Percentiles rank a stretch among this genome's conserved stretches.
Evolutionary conservation across 1,140 invertebrate species (phyloP).

Genomic region (Andricus grossulariae): DNA sequence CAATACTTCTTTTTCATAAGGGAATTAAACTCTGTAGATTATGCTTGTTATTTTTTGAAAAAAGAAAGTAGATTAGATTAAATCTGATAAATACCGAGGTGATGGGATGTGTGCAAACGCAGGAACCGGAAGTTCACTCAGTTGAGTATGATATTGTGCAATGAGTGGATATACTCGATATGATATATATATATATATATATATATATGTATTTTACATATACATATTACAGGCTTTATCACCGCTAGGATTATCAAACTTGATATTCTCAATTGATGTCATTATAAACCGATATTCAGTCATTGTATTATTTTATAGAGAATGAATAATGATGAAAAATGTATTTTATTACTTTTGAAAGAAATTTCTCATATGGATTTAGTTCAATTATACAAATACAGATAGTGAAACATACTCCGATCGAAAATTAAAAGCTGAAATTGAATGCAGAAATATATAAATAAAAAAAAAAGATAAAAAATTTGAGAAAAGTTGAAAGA

Average conservation of each 20-base stretch:
- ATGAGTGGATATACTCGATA: background rate
- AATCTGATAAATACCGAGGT: background rate
- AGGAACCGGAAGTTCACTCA: slow-evolving; percentile 21
- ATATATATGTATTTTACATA: too few species aligned
- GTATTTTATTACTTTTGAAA: too few species aligned
- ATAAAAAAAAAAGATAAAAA: too few species aligned
- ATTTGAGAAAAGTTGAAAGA: too few species aligned
- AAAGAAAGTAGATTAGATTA: slow-evolving; percentile 1
- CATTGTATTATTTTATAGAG: background rate
- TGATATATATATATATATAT: background rate
- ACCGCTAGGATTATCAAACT: background rate
- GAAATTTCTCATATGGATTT: too few species aligned
- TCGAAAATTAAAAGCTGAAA: too few species aligned
- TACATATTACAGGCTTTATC: background rate
- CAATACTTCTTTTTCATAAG: too few species aligned
- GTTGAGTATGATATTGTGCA: slow-evolving; percentile 13
- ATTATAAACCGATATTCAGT: background rate
- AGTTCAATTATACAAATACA: too few species aligned
- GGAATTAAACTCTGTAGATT: too few species aligned
- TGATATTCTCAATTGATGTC: slow-evolving; percentile 5
- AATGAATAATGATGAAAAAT: background rate
- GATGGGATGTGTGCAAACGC: background rate
- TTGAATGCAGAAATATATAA: too few species aligned
- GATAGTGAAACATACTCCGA: too few species aligned
- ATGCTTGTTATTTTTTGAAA: too few species aligned